These are phyloP conservation scores for Peribatodes rhomboidaria DNA, from an alignment of 2,888 invertebrate species.

Conservation along the genomic window DNA sequence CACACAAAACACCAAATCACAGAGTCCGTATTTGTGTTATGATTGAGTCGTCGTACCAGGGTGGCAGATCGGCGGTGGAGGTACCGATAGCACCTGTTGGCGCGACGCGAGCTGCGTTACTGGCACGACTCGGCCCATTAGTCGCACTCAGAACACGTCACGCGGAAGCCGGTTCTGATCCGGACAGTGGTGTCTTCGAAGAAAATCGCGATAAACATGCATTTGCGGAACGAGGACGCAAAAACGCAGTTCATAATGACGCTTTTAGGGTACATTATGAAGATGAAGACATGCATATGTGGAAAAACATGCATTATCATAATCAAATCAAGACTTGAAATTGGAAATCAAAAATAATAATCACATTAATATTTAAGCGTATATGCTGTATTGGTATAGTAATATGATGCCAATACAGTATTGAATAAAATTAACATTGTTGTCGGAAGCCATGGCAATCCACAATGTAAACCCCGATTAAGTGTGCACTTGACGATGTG, in stretches of 20 bases:
- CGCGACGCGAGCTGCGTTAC: slow-evolving; percentile 81
- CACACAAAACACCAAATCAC: slow-evolving; percentile 62
- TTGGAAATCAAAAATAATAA: slow-evolving; percentile 19
- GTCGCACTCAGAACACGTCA: slow-evolving; percentile 79
- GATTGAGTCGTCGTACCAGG: slow-evolving; percentile 63
- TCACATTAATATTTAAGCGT: slow-evolving; percentile 9
- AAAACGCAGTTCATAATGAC: slow-evolving; percentile 40
- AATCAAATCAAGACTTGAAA: slow-evolving; percentile 13
- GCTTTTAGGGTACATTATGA: slow-evolving; percentile 38
- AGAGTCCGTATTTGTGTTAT: slow-evolving; percentile 57
- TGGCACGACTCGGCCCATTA: slow-evolving; percentile 77
- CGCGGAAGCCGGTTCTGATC: slow-evolving; percentile 82
- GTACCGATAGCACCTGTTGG: slow-evolving; percentile 76
- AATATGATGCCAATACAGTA: slow-evolving; percentile 9
- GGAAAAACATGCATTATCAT: slow-evolving; percentile 31
- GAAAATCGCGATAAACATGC: slow-evolving; percentile 72
- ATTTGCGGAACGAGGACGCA: slow-evolving; percentile 57
- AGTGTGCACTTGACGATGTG: slow-evolving; percentile 30
- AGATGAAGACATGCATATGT: slow-evolving; percentile 38
- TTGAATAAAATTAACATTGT: slow-evolving; percentile 23
- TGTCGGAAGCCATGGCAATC: slow-evolving; percentile 34
- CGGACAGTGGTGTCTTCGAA: slow-evolving; percentile 66
- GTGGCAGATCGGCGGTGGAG: slow-evolving; percentile 63
- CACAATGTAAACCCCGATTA: slow-evolving; percentile 26
- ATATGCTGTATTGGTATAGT: slow-evolving; percentile 5